Evolutionary conservation across 2,888 invertebrate genomes (phyloP).

Genomic region (Dromius quadrimaculatus): DNA sequence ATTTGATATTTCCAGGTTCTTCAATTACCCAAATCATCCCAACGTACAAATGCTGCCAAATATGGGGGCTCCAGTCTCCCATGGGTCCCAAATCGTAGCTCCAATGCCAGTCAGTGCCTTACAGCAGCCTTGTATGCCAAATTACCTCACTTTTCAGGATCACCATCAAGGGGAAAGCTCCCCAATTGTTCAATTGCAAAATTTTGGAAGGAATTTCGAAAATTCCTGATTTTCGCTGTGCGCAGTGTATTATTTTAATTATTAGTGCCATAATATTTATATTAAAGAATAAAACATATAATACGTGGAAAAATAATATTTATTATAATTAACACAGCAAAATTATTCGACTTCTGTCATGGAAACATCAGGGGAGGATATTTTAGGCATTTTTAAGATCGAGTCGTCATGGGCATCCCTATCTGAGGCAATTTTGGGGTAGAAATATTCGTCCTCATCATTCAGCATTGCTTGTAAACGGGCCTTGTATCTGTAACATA

Average conservation of each 20-base stretch:
- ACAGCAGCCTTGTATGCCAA: constrained; percentile 55
- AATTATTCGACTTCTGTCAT: constrained; percentile 45
- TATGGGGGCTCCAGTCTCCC: constrained; percentile 61
- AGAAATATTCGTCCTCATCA: constrained; percentile 76
- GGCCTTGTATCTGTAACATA: constrained; percentile 80
- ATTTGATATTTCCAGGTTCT: constrained; percentile 67
- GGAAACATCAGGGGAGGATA: constrained; percentile 45
- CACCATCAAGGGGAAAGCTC: constrained; percentile 60
- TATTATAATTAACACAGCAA: neutral
- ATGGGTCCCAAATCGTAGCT: constrained; percentile 64
- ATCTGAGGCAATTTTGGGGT: constrained; percentile 60
- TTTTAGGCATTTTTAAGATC: constrained; percentile 61
- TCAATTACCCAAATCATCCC: constrained; percentile 68
- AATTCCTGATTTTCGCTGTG: constrained; percentile 59
- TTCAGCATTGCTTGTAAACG: constrained; percentile 82
- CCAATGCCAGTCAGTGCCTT: constrained; percentile 53
- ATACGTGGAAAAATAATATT: constrained; percentile 10
- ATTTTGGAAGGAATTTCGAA: constrained; percentile 66
- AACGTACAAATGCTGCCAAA: constrained; percentile 43
- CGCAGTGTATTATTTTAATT: constrained; percentile 4
- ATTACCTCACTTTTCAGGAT: constrained; percentile 62
- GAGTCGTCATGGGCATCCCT: constrained; percentile 62
- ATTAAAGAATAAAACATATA: constrained; percentile 17
- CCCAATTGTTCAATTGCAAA: constrained; percentile 65
- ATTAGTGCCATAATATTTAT: constrained; percentile 28